Evolutionary conservation across 1,140 invertebrate species (phyloP), one percentile per base, ranked within the genome.

Genomic region (Drosophila grimshawi): DNA sequence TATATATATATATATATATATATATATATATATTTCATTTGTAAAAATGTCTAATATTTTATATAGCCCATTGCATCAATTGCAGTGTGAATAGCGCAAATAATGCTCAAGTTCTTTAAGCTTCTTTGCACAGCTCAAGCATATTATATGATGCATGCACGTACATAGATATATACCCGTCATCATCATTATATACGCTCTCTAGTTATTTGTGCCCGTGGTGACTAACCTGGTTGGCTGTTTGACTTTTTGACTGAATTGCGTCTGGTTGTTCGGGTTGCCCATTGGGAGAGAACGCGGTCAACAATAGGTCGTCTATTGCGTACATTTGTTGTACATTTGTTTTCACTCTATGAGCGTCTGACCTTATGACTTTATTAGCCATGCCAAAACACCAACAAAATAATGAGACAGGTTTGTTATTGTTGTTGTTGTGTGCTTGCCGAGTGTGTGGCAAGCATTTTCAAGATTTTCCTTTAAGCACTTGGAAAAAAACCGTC

Each of bases 311-410:
- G 43, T 60, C 37, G 61, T 32, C 30, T 57, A 51, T 55, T 59
- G 41, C 46, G 43, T 71, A 46, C 32, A 61, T 43, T 43, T 43
- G 52, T 51, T 63, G 29, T 49, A 49, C 48, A 43, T 3, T 64
- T 56, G 32, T 59, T 57, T 46, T 30, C 10, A 39, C 55, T 53
- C 49, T 39, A 59, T 57, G 32, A 46, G 48, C 71, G 83, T 71
- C 73, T 80, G 83, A 80, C 83, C 83, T 86, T 86, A 86, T 80
- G 82, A 86, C 82, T 88, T 86, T 88, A 88, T 88, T 85, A 66
- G 48, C 55, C 49, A 19, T 1, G 19, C 57, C 56, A 48, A 11
- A 53, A 71, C 32, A 71, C 60, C 10, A 73, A 51, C 48, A 76
- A 81, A 82, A 82, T 86, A 86, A 86, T 88, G 80, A 88, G 83